Conservation (phyloP, 2,113 vertebrate genomes). For the Grammomys surdaster region DNA sequence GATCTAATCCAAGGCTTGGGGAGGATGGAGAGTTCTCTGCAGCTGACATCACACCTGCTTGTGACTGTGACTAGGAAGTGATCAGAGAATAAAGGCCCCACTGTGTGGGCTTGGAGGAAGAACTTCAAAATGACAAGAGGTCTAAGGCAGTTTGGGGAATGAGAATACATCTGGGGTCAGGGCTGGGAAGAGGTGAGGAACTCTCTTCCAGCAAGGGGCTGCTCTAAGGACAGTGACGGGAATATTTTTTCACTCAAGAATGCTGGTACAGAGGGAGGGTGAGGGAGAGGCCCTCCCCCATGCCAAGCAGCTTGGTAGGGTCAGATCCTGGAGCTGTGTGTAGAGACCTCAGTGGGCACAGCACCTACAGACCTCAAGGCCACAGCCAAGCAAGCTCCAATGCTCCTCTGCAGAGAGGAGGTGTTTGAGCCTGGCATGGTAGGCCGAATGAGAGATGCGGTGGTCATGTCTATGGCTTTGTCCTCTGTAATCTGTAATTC, state of each 20-base stretch:
- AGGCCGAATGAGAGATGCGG: accelerated
- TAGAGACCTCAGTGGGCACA: too few relatives aligned
- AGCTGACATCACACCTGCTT: neutral
- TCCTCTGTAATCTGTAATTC: neutral
- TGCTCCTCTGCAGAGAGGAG: neutral
- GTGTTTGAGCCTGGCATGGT: accelerated
- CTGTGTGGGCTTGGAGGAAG: neutral
- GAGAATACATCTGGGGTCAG: accelerated
- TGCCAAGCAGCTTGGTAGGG: too few relatives aligned
- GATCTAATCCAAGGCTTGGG: neutral
- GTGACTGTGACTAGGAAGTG: accelerated
- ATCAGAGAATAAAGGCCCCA: neutral
- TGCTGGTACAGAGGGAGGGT: neutral
- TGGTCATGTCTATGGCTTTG: accelerated
- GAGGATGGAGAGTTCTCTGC: neutral
- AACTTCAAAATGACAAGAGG: too few relatives aligned
- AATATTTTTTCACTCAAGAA: neutral
- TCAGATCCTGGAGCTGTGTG: neutral
- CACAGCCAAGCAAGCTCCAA: too few relatives aligned
- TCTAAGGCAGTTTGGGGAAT: neutral
- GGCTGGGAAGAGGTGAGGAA: neutral
- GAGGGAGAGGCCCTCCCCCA: neutral
- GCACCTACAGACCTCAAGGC: neutral
- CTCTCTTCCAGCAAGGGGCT: neutral
- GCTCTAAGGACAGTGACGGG: neutral